These are phyloP conservation scores for Bergia sp. DNA, from an alignment of 92 coral and sea anemone species.

Conservation along the genomic window DNA sequence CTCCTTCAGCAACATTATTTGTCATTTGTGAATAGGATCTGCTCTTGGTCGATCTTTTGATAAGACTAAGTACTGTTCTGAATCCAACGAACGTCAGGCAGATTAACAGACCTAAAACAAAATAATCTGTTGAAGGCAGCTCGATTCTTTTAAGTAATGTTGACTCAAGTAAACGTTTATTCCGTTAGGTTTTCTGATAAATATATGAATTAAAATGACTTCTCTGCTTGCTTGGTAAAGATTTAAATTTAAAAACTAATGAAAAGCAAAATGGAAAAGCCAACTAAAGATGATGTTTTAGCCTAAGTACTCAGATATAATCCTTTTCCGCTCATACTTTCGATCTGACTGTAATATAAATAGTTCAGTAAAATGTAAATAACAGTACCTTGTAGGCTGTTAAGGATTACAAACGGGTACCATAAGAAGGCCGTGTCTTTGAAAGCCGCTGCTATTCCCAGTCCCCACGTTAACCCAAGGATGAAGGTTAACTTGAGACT, in stretches of 20 bases:
- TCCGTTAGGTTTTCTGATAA: no score
- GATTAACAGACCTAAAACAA: neutral
- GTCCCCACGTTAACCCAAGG: constrained; percentile 15
- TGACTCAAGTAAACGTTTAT: no score
- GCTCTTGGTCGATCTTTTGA: constrained; percentile 2
- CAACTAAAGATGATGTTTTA: no score
- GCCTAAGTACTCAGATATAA: no score
- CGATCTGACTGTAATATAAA: no score
- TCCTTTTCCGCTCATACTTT: no score
- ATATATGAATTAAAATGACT: no score
- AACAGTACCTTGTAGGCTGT: constrained; percentile 16
- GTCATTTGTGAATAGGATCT: neutral
- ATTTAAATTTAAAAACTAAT: no score
- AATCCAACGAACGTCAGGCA: neutral
- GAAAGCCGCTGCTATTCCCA: constrained; percentile 6
- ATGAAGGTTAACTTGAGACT: neutral
- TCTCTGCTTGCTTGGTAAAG: no score
- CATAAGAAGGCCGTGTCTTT: neutral
- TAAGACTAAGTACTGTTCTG: neutral
- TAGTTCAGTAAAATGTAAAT: no score
- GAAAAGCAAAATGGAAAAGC: no score
- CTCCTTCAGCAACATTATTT: neutral
- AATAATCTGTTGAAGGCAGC: neutral
- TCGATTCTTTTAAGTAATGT: neutral
- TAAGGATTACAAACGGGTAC: neutral